These are phyloP conservation scores for Peromyscus californicus DNA, from an alignment of 2,113 vertebrate species.

Conservation along the genomic window DNA sequence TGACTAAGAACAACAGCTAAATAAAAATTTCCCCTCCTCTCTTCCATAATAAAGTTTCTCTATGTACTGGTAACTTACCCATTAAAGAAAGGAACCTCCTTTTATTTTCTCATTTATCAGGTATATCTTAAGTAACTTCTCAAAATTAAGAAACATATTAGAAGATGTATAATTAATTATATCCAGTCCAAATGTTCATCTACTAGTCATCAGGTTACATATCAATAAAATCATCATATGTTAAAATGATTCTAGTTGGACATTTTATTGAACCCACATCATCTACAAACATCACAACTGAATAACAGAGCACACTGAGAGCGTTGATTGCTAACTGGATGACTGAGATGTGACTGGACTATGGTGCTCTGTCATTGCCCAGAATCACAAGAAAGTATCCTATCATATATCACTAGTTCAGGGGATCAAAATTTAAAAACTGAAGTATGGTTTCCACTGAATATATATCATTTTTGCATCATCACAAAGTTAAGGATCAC, in stretches of 20 bases:
- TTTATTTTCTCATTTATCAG: background rate
- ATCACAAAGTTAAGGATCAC: background rate
- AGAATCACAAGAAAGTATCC: background rate
- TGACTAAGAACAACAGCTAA: slow-evolving; percentile 57
- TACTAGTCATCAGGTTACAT: background rate
- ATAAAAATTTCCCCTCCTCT: slow-evolving; percentile 43
- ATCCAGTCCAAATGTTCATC: background rate
- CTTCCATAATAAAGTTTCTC: background rate
- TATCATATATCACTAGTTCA: background rate
- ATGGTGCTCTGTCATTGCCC: background rate
- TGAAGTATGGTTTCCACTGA: background rate
- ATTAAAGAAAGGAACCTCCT: background rate
- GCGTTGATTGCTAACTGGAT: background rate
- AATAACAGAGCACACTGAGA: background rate
- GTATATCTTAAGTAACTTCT: background rate
- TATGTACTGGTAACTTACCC: background rate
- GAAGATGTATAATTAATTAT: background rate
- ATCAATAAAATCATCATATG: background rate
- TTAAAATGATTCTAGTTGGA: background rate
- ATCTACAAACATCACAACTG: background rate
- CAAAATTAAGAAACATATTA: slow-evolving; percentile 48
- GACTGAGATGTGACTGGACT: too few relatives aligned
- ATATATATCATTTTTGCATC: background rate
- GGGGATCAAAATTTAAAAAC: background rate
- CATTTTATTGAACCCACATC: background rate